A percentile compares a stretch with the other conserved stretches of the same genome.
Evolutionary conservation across 2,797 vertebrate species (phyloP).

Genomic region (Pantherophis vulpinus): DNA sequence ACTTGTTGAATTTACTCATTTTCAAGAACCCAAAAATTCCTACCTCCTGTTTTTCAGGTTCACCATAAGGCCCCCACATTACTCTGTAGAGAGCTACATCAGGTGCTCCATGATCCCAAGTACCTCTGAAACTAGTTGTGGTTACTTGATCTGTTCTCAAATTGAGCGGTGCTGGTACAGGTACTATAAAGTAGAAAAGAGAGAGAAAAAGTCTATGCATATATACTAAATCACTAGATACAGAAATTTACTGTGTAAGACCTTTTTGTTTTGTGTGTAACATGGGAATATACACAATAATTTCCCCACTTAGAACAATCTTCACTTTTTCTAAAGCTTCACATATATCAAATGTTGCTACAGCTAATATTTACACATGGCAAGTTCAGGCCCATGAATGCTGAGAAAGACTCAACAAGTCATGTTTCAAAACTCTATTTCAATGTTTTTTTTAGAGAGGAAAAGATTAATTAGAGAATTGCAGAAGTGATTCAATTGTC

Average conservation of each 20-base stretch:
- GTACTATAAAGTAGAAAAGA: slow-evolving; percentile 70
- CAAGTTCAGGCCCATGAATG: background rate
- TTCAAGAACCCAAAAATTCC: background rate
- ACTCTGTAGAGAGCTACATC: slow-evolving; percentile 91
- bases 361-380: background rate
- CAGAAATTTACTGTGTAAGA: background rate
- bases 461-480: background rate
- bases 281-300: background rate
- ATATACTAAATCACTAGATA: slow-evolving; percentile 28
- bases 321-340: background rate
- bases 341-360: background rate
- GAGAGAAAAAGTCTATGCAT: slow-evolving; percentile 1
- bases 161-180: slow-evolving; percentile 88
- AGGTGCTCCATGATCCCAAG: slow-evolving; percentile 90
- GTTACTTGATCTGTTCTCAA: slow-evolving; percentile 85
- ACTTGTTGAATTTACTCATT: background rate
- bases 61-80: slow-evolving; percentile 80
- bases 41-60: slow-evolving; percentile 72
- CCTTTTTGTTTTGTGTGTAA: background rate
- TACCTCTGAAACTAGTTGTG: slow-evolving; percentile 84
- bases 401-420: background rate
- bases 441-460: background rate
- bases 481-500: background rate
- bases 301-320: background rate
- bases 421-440: background rate